A percentile compares a stretch with the other conserved stretches of the same genome.
Conservation (phyloP, 2,797 vertebrate genomes). For the Micromesistius poutassou region DNA sequence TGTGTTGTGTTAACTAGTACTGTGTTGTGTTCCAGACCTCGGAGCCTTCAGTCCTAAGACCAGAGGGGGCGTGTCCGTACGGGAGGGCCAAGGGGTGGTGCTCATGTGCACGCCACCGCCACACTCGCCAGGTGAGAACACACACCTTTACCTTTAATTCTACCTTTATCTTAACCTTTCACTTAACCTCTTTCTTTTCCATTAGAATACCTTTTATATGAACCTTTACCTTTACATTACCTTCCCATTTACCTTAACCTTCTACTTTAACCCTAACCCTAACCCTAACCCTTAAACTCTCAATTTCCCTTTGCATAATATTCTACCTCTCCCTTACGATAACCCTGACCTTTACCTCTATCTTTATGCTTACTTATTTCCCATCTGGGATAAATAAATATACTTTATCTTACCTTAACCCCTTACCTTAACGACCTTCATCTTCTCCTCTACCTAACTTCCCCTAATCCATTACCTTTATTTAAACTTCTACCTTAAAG, state of each 20-base stretch:
- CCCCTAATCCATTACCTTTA: too few species aligned
- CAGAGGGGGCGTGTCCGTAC: constrained; percentile 89
- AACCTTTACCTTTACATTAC: not conserved
- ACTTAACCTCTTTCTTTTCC: not conserved
- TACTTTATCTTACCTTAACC: too few species aligned
- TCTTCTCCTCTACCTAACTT: too few species aligned
- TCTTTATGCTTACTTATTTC: too few species aligned
- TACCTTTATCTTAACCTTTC: not conserved
- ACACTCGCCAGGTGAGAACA: constrained; percentile 87
- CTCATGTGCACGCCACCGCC: constrained; percentile 92
- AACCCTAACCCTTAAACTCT: not conserved
- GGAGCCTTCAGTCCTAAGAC: constrained; percentile 84
- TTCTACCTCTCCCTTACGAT: not conserved
- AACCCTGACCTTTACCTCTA: not conserved
- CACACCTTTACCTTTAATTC: not conserved
- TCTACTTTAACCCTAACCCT: too few species aligned
- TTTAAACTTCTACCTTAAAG: not conserved
- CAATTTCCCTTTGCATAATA: not conserved
- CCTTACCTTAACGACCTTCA: too few species aligned
- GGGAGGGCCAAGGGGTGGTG: constrained; percentile 95
- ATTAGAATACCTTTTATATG: not conserved
- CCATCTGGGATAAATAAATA: too few species aligned
- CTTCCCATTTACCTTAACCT: not conserved
- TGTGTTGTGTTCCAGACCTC: constrained; percentile 75
- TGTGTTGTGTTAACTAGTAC: too few species aligned